Conservation (phyloP, 2,113 vertebrate genomes). For the Amphilophus citrinellus region DNA sequence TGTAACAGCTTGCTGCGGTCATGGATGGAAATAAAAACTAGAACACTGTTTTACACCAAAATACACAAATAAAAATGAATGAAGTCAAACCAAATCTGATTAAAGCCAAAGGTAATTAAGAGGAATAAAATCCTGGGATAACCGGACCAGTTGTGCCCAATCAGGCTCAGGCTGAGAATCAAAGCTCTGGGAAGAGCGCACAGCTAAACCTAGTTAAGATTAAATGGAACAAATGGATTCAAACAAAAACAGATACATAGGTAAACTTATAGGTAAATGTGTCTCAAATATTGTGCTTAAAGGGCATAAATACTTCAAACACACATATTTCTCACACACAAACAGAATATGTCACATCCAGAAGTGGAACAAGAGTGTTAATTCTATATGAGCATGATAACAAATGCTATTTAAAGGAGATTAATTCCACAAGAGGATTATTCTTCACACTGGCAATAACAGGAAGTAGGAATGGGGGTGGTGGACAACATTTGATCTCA, state of each 20-base stretch:
- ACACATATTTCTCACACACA: neutral
- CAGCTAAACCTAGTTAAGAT: neutral
- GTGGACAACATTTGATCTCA: slow-evolving; percentile 72
- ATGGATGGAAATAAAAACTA: neutral
- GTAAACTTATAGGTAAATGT: neutral
- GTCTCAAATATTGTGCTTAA: neutral
- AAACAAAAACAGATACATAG: slow-evolving; percentile 26
- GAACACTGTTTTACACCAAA: neutral
- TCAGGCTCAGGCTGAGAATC: slow-evolving; percentile 10
- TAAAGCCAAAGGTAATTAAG: slow-evolving; percentile 7
- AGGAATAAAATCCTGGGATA: neutral
- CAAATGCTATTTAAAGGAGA: slow-evolving; percentile 80
- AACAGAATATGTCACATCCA: slow-evolving; percentile 35
- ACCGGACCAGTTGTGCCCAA: slow-evolving; percentile 10
- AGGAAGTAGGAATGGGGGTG: slow-evolving; percentile 51
- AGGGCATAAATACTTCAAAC: neutral
- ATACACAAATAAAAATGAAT: neutral
- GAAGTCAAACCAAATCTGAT: slow-evolving; percentile 13
- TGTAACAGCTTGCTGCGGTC: neutral
- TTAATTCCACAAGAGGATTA: slow-evolving; percentile 83
- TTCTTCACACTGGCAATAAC: slow-evolving; percentile 75
- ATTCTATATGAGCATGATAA: slow-evolving; percentile 78
- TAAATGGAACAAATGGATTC: slow-evolving; percentile 5
- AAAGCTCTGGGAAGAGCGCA: neutral
- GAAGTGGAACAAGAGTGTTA: slow-evolving; percentile 71